Evolutionary conservation across 1,140 invertebrate genomes (phyloP).

Genomic region (Drosophila pectinifera): DNA sequence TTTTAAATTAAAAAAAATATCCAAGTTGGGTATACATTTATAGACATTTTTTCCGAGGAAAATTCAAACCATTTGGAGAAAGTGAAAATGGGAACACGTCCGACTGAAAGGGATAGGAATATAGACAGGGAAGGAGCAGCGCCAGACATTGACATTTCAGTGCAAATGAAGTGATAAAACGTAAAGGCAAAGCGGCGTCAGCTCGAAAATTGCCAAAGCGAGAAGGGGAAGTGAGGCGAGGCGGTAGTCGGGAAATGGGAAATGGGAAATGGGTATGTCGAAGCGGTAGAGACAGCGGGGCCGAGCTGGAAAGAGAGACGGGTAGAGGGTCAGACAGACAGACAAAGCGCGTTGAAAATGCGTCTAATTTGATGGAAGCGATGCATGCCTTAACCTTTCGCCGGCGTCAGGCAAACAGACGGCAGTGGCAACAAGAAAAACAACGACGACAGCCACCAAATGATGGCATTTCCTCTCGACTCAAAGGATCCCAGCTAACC

Average conservation of each 20-base stretch:
- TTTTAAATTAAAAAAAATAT: too few species aligned
- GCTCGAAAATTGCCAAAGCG: constrained; percentile 59
- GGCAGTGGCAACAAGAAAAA: constrained; percentile 39
- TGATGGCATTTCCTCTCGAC: constrained; percentile 50
- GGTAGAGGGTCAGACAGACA: constrained; percentile 15
- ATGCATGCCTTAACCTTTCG: constrained; percentile 48
- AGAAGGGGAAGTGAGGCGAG: constrained; percentile 8
- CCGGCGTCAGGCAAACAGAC: constrained; percentile 48
- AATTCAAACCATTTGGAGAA: background rate
- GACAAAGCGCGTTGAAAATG: constrained; percentile 62
- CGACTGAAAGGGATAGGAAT: constrained; percentile 1
- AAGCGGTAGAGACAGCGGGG: constrained; percentile 15
- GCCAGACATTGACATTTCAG: constrained; percentile 74
- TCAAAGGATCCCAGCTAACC: constrained; percentile 46
- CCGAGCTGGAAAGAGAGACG: constrained; percentile 8
- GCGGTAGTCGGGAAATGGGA: background rate
- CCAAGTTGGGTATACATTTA: too few species aligned
- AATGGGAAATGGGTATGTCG: constrained; percentile 16
- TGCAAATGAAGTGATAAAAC: constrained; percentile 79
- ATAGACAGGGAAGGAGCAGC: constrained; percentile 14
- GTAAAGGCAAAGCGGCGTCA: constrained; percentile 59
- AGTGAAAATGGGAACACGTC: constrained; percentile 27
- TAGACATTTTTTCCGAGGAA: background rate
- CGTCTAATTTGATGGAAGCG: constrained; percentile 69
- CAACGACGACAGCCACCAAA: constrained; percentile 40